Base-by-base conservation (phyloP, 2,113 vertebrate genomes). In the Podarcis raffonei region DNA sequence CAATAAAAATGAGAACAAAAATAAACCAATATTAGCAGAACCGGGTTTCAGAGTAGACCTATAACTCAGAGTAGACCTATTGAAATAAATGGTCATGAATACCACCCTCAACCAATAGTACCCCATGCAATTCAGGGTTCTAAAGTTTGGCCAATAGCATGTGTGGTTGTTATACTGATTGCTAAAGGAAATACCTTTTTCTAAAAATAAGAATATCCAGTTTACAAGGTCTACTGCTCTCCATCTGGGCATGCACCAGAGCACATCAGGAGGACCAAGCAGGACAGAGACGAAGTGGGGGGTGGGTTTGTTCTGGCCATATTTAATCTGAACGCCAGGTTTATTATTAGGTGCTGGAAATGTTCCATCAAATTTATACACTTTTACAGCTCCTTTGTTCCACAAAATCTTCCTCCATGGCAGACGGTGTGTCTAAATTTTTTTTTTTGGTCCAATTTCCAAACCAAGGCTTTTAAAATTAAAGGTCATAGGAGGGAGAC, bases 331-430 rank as follows among this genome's bases (percentile, higher is more conserved):
- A 92, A 39, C 0, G 57, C 0, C 35, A 9, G 65, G 90, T 87
- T 88, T 77, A 18, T 88, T 23, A 74, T 1, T 87, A 71, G 69
- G 89, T 85, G 1, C 30, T 90, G 2, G 35, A 89, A 84, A 39
- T 0, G 0, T 86, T 89, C 27, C 27, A 89, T 83, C 79, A 86
- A 39, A 53, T 88, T 90, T 23, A 69, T 91, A 89, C 72, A 76
- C 39, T 76, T 4, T 65, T 77, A 84, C 81, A 27, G 11, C 16
- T 57, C 32, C 20, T 91, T 32, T 81, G 42, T 53, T 85, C 89
- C 92, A 90, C 66, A 1, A 87, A 89, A 92, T 76, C 32, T 77
- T 59, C 1, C 1, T 72, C 12, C 72, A 30, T 0, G 0, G 72
- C 5, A 77, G 22, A 59, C n/a, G 42, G 7, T 39, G 80, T 81